Percentiles rank a stretch among this genome's conserved stretches.
Evolutionary conservation across 1,140 invertebrate species (phyloP).

Genomic region (Phenacoccus solenopsis): DNA sequence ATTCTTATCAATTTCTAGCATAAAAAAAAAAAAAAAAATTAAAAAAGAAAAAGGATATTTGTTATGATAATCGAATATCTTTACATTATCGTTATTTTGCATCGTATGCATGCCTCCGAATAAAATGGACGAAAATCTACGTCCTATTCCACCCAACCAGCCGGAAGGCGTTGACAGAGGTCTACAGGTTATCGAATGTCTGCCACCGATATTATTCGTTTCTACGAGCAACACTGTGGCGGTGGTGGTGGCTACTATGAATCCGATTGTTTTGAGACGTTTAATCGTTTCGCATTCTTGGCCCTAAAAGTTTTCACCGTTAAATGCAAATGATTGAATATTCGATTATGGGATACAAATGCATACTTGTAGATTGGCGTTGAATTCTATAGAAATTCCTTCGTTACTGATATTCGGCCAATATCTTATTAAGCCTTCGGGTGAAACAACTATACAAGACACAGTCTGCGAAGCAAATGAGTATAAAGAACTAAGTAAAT

Average conservation of each 20-base stretch:
- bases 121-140: conserved; percentile 70
- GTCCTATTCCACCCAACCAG: conserved; percentile 75
- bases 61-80: not conserved
- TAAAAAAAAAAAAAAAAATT: conserved; percentile 24
- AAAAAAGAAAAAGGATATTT: conserved; percentile 21
- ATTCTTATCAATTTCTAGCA: conserved; percentile 49
- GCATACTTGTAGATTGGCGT: conserved; percentile 56
- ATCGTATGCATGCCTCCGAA: conserved; percentile 55
- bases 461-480: conserved; percentile 42
- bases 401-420: conserved; percentile 85
- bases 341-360: not conserved
- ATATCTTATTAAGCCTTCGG: conserved; percentile 80
- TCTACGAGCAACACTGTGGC: conserved; percentile 72
- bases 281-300: conserved; percentile 55
- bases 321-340: conserved; percentile 39
- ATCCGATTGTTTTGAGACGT: conserved; percentile 54
- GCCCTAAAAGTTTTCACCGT: conserved; percentile 30
- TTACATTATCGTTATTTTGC: not conserved
- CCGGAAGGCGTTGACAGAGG: conserved; percentile 64
- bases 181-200: conserved; percentile 52
- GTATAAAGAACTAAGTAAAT: not conserved
- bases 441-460: conserved; percentile 81
- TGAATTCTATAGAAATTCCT: conserved; percentile 67
- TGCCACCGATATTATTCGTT: conserved; percentile 39
- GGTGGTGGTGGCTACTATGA: conserved; percentile 79